phyloP scores from a whole-genome alignment of 2,888 invertebrate genomes.

The Pocota personata region DNA sequence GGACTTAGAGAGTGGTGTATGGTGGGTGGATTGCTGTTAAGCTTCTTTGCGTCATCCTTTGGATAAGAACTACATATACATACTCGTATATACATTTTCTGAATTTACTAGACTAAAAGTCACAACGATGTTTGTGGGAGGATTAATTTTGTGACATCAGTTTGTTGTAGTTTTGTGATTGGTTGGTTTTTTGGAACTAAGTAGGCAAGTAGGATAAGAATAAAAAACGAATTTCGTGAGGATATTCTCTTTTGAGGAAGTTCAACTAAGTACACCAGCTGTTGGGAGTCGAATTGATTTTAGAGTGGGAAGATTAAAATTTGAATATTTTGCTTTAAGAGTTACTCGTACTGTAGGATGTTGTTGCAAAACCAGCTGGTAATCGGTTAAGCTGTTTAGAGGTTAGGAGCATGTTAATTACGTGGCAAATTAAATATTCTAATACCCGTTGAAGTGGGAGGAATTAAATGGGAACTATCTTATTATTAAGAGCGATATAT shows the following conservation, averaged over 20 bases:
- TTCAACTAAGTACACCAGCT: neutral
- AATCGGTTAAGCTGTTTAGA: too few species aligned
- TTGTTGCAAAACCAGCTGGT: too few species aligned
- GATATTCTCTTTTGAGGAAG: neutral
- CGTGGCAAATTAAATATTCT: too few species aligned
- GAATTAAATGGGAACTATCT: too few species aligned
- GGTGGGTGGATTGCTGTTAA: neutral
- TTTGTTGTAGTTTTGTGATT: neutral
- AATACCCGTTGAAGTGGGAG: too few species aligned
- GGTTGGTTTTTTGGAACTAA: neutral
- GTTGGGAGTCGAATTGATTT: too few species aligned
- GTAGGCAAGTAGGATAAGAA: neutral
- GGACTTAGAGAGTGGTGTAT: neutral
- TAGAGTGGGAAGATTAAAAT: too few species aligned
- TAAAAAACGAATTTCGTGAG: neutral
- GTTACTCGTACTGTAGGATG: too few species aligned
- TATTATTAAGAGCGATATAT: too few species aligned
- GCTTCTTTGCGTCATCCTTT: conserved; percentile 3
- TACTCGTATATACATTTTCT: neutral
- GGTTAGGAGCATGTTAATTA: too few species aligned
- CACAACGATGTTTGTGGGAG: neutral
- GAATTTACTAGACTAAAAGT: neutral
- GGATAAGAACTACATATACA: neutral
- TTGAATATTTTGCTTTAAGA: too few species aligned
- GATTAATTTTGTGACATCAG: conserved; percentile 11